phyloP scores from a whole-genome alignment of 2,797 vertebrate genomes.

The Sebastes kiyomatsui region DNA sequence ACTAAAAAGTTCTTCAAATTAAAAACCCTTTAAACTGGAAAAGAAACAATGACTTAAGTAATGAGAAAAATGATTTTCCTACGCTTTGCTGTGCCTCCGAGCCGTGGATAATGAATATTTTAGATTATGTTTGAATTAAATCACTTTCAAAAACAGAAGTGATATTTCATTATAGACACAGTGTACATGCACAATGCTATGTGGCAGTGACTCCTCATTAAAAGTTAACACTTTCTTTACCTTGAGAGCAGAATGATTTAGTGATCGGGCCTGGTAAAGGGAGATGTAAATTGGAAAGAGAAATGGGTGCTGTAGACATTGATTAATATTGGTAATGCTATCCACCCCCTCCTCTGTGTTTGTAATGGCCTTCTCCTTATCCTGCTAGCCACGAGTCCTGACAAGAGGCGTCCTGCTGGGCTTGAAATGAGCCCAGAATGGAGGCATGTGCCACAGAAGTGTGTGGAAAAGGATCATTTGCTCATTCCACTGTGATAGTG shows the following conservation, averaged over 20 bases:
- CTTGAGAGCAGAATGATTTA: slow-evolving; percentile 85
- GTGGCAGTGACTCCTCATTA: slow-evolving; percentile 82
- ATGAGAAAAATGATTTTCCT: slow-evolving; percentile 82
- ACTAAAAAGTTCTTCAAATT: slow-evolving; percentile 80
- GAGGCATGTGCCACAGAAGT: slow-evolving; percentile 87
- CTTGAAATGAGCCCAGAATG: slow-evolving; percentile 94
- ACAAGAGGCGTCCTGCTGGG: slow-evolving; percentile 94
- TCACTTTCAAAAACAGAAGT: slow-evolving; percentile 84
- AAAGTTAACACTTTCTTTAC: slow-evolving; percentile 83
- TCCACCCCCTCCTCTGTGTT: slow-evolving; percentile 80
- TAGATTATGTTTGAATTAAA: slow-evolving; percentile 92
- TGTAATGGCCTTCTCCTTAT: slow-evolving; percentile 87
- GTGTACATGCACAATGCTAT: slow-evolving; percentile 73
- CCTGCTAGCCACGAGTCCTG: slow-evolving; percentile 86
- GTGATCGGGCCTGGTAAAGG: slow-evolving; percentile 83
- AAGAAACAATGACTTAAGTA: slow-evolving; percentile 49
- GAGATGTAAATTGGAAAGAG: slow-evolving; percentile 93
- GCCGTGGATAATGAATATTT: slow-evolving; percentile 90
- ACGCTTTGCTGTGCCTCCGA: slow-evolving; percentile 83
- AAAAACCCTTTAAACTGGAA: slow-evolving; percentile 64
- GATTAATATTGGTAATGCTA: slow-evolving; percentile 98
- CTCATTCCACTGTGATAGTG: slow-evolving; percentile 90
- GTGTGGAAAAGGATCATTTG: slow-evolving; percentile 91
- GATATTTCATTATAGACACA: slow-evolving; percentile 87
- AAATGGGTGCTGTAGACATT: slow-evolving; percentile 91